Percentiles rank a stretch among this genome's conserved stretches.
phyloP scores from a whole-genome alignment of 2,888 invertebrate species.

The Schizotus pectinicornis region DNA sequence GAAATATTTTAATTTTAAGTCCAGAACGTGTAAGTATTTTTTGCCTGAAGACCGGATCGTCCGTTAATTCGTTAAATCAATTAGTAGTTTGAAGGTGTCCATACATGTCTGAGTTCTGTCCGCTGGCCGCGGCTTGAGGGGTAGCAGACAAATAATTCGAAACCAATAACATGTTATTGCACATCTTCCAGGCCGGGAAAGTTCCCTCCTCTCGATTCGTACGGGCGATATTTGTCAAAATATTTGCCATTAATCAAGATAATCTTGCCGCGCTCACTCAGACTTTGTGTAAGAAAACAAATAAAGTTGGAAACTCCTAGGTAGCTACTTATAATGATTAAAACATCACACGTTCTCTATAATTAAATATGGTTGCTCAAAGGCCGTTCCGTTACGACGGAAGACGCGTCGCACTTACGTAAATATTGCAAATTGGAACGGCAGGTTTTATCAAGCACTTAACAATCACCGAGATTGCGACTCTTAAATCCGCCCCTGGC shows the following conservation, averaged over 20 bases:
- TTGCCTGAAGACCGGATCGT: too few relatives aligned
- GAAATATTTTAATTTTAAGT: too few relatives aligned
- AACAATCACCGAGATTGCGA: background rate
- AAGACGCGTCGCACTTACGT: background rate
- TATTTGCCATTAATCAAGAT: slow-evolving; percentile 59
- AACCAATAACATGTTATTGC: slow-evolving; percentile 31
- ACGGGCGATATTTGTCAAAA: slow-evolving; percentile 55
- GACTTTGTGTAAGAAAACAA: slow-evolving; percentile 54
- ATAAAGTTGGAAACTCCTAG: slow-evolving; percentile 51
- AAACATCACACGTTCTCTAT: slow-evolving; percentile 55
- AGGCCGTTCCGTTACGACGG: slow-evolving; percentile 23
- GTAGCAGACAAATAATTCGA: slow-evolving; percentile 13
- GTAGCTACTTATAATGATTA: slow-evolving; percentile 56
- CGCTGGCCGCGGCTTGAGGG: too few relatives aligned
- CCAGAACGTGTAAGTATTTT: too few relatives aligned
- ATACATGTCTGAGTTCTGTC: too few relatives aligned
- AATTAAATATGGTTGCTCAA: slow-evolving; percentile 52
- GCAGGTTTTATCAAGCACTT: background rate
- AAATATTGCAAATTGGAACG: background rate
- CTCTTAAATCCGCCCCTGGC: too few relatives aligned
- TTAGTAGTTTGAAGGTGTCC: too few relatives aligned
- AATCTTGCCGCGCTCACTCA: slow-evolving; percentile 52
- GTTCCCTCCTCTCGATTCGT: slow-evolving; percentile 27
- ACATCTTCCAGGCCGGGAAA: slow-evolving; percentile 17
- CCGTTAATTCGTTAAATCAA: too few relatives aligned